phyloP scores from a whole-genome alignment of 1,140 invertebrate genomes.

The Drosophila auraria region DNA sequence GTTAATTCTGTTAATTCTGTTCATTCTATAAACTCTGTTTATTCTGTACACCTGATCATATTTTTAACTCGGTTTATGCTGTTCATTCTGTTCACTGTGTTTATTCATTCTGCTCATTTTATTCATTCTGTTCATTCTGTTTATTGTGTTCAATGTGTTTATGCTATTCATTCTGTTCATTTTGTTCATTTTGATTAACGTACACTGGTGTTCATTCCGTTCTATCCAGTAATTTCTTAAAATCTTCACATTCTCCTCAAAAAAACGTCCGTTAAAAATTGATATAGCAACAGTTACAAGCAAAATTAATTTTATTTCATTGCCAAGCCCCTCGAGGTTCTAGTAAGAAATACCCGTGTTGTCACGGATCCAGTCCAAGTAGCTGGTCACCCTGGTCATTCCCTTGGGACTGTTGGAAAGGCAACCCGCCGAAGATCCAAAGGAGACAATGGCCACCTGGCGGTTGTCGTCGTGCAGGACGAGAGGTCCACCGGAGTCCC shows the following conservation, averaged over 20 bases:
- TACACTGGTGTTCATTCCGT: no score
- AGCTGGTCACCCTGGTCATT: conserved; percentile 86
- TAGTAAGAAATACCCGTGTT: conserved; percentile 52
- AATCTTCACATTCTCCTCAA: no score
- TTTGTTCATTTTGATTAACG: not conserved
- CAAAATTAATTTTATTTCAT: not conserved
- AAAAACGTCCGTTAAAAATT: not conserved
- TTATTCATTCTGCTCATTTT: not conserved
- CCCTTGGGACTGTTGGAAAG: conserved; percentile 84
- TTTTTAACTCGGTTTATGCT: not conserved
- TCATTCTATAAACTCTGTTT: not conserved
- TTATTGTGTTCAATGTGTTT: not conserved
- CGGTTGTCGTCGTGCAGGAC: conserved; percentile 80
- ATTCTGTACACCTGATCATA: no score
- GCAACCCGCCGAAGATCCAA: conserved; percentile 47
- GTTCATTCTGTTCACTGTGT: not conserved
- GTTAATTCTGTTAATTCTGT: not conserved
- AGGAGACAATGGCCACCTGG: conserved; percentile 85
- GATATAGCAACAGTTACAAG: not conserved
- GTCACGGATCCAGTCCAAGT: conserved; percentile 86
- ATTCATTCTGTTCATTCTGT: not conserved
- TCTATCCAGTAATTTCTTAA: no score
- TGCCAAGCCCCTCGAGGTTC: not conserved
- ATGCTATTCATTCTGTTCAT: not conserved
- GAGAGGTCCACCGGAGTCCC: conserved; percentile 86